phyloP scores from a whole-genome alignment of 2,888 invertebrate genomes.

The Emmelina monodactyla region DNA sequence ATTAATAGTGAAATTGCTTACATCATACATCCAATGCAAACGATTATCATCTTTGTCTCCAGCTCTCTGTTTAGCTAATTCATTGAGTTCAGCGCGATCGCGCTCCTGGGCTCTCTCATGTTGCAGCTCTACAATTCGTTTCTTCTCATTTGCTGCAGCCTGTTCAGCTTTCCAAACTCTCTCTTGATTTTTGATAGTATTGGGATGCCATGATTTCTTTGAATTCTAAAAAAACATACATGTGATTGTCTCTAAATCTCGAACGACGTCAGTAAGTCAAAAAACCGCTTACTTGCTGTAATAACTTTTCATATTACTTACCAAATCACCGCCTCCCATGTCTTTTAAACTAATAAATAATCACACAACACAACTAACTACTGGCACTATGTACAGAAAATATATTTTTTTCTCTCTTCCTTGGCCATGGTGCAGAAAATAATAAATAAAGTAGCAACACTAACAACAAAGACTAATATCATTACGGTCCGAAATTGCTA shows the following conservation, averaged over 20 bases:
- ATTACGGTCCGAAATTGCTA: too few species aligned
- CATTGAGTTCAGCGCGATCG: conserved; percentile 71
- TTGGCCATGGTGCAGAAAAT: too few species aligned
- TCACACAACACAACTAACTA: too few species aligned
- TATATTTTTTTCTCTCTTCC: too few species aligned
- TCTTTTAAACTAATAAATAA: not conserved
- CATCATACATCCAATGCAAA: conserved; percentile 91
- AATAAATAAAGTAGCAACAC: too few species aligned
- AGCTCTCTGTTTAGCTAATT: conserved; percentile 65
- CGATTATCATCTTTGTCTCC: conserved; percentile 62
- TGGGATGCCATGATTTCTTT: conserved; percentile 84
- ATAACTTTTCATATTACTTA: conserved; percentile 17
- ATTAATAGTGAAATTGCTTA: conserved; percentile 22
- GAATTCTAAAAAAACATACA: conserved; percentile 63
- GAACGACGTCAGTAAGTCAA: not conserved
- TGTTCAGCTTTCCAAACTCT: conserved; percentile 82
- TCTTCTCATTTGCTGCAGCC: conserved; percentile 73
- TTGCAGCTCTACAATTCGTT: conserved; percentile 71
- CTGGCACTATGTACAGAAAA: too few species aligned
- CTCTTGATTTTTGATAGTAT: conserved; percentile 78
- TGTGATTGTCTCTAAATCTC: not conserved
- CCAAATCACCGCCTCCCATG: conserved; percentile 56
- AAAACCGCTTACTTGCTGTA: not conserved
- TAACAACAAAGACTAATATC: too few species aligned
- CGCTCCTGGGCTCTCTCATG: conserved; percentile 72